Percentiles rank a stretch among this genome's conserved stretches.
These are phyloP conservation scores for Torymus aiolomorphi DNA, from an alignment of 2,888 invertebrate genomes.

Conservation along the genomic window DNA sequence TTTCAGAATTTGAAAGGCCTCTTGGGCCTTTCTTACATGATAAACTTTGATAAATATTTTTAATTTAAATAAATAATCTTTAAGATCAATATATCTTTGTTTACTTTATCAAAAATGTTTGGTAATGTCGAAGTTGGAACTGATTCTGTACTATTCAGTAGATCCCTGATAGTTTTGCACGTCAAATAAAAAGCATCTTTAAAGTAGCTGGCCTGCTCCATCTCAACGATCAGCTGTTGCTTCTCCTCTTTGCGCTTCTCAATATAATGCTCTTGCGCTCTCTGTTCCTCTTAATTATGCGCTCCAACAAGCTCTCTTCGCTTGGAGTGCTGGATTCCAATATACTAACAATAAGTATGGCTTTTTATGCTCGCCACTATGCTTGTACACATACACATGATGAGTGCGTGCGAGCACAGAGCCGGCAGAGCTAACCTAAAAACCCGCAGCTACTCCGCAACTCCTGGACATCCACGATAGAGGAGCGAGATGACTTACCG, in stretches of 20 bases:
- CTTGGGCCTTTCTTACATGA: constrained; percentile 87
- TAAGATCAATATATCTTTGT: constrained; percentile 83
- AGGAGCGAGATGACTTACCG: too few species aligned
- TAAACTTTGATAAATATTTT: constrained; percentile 88
- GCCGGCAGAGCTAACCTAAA: constrained; percentile 51
- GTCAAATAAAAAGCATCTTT: constrained; percentile 83
- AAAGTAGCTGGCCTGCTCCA: constrained; percentile 85
- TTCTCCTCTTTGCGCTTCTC: constrained; percentile 82
- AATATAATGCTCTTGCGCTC: constrained; percentile 81
- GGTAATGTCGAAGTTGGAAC: constrained; percentile 78
- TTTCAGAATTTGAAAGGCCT: constrained; percentile 83
- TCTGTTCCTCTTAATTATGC: constrained; percentile 78
- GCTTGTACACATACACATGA: too few species aligned
- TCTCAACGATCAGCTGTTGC: constrained; percentile 80
- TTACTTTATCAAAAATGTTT: constrained; percentile 82
- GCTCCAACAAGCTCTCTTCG: constrained; percentile 75
- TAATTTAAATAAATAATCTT: constrained; percentile 87
- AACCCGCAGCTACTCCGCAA: too few species aligned
- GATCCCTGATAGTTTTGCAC: constrained; percentile 81
- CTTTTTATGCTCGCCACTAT: too few species aligned
- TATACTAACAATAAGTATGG: too few species aligned
- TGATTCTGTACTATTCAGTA: constrained; percentile 76
- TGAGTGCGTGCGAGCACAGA: too few species aligned
- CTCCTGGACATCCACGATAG: too few species aligned
- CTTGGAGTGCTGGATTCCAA: constrained; percentile 57